These are phyloP conservation scores for Gambusia affinis DNA, from an alignment of 2,113 vertebrate species.

Conservation along the genomic window DNA sequence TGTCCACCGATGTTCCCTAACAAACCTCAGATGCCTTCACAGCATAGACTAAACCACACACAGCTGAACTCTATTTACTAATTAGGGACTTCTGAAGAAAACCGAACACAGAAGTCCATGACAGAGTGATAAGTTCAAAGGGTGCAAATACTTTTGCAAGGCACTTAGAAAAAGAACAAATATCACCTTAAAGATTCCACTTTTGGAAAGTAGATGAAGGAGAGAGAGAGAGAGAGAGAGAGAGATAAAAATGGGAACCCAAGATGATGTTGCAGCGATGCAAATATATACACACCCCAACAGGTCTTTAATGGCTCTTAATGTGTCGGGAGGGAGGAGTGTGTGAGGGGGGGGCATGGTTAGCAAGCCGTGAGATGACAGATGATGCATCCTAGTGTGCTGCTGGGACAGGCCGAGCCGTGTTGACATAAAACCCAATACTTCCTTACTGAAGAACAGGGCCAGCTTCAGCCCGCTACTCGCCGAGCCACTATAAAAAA, in stretches of 20 bases:
- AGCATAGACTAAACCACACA: background rate
- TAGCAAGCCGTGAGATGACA: constrained; percentile 71
- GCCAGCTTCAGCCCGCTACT: constrained; percentile 71
- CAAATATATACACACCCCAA: constrained; percentile 49
- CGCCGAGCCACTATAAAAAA: constrained; percentile 50
- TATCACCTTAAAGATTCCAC: constrained; percentile 30
- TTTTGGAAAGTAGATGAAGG: constrained; percentile 14
- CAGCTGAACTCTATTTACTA: background rate
- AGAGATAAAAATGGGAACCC: background rate
- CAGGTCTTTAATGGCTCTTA: constrained; percentile 57
- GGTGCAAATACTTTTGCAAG: too few relatives aligned
- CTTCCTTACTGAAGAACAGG: constrained; percentile 79
- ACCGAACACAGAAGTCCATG: too few relatives aligned
- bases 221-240: background rate
- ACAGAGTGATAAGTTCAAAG: too few relatives aligned
- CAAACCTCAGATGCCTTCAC: background rate
- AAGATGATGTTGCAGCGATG: constrained; percentile 29
- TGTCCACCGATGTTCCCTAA: background rate
- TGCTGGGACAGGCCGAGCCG: constrained; percentile 74
- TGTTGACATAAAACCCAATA: constrained; percentile 83
- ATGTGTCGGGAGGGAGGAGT: constrained; percentile 13
- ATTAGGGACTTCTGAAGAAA: background rate
- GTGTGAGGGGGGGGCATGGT: constrained; percentile 30
- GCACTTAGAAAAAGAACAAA: constrained; percentile 38
- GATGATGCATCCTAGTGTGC: constrained; percentile 77